Evolutionary conservation across 2,888 invertebrate genomes (phyloP).

Genomic region (Heterodera filipjevi): DNA sequence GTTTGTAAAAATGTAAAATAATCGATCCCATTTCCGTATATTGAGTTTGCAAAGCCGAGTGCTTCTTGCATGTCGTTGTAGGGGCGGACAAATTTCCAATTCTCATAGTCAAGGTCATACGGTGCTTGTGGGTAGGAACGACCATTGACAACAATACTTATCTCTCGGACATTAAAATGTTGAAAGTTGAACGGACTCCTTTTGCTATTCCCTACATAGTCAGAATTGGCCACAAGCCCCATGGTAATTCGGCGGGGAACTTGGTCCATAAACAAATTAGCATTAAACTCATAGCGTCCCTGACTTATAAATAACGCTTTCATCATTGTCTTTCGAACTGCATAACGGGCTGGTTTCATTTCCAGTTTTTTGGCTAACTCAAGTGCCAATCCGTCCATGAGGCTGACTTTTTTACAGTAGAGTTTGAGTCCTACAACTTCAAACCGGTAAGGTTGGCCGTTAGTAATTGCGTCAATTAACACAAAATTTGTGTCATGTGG

Average conservation of each 20-base stretch:
- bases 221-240: slow-evolving; percentile 15
- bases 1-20: not conserved
- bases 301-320: slow-evolving; percentile 23
- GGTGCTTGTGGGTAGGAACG: slow-evolving; percentile 14
- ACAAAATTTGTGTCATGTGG: slow-evolving; percentile 4
- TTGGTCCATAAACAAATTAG: slow-evolving; percentile 27
- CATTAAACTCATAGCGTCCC: slow-evolving; percentile 18
- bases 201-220: not conserved
- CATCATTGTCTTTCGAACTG: slow-evolving; percentile 29
- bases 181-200: slow-evolving; percentile 22
- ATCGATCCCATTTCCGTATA: slow-evolving; percentile 6
- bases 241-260: slow-evolving; percentile 13
- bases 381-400: slow-evolving; percentile 25
- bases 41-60: not conserved
- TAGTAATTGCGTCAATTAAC: not conserved
- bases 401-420: not conserved
- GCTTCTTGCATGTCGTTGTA: slow-evolving; percentile 17
- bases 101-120: slow-evolving; percentile 7
- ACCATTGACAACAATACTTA: slow-evolving; percentile 2
- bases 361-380: slow-evolving; percentile 27
- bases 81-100: not conserved
- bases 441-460: not conserved
- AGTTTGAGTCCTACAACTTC: not conserved
- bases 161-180: not conserved
- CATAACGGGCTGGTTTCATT: slow-evolving; percentile 20